These are phyloP conservation scores for Drosophila sulfurigaster DNA, from an alignment of 1,140 invertebrate species.

Conservation along the genomic window DNA sequence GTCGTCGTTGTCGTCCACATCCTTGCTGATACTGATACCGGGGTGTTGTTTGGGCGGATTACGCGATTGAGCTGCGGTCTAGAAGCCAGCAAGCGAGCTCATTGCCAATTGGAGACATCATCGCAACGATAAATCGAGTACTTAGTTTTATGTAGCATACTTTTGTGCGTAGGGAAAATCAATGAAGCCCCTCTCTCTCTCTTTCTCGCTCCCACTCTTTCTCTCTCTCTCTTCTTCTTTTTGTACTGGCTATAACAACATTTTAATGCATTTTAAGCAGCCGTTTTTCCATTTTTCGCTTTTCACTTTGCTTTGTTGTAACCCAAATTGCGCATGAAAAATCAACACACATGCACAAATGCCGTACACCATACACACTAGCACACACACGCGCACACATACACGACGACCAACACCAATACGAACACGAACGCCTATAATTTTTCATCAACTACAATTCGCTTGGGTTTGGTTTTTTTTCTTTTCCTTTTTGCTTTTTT, in stretches of 20 bases:
- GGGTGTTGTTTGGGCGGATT: constrained; percentile 26
- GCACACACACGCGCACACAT: constrained; percentile 37
- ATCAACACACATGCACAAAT: constrained; percentile 61
- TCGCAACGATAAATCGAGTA: constrained; percentile 14
- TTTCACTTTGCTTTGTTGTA: constrained; percentile 69
- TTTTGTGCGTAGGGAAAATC: constrained; percentile 77
- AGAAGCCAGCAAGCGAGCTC: constrained; percentile 18
- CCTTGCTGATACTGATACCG: constrained; percentile 27
- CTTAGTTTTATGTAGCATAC: constrained; percentile 61
- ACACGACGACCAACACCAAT: constrained; percentile 35
- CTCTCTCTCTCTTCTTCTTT: too few relatives aligned
- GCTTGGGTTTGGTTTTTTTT: constrained; percentile 27
- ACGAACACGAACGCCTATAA: constrained; percentile 35
- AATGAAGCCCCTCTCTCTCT: constrained; percentile 58
- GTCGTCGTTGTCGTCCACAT: constrained; percentile 26
- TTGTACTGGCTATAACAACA: constrained; percentile 33
- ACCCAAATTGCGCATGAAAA: constrained; percentile 82
- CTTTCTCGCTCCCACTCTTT: too few relatives aligned
- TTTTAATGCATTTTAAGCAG: constrained; percentile 78
- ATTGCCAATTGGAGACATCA: constrained; percentile 22
- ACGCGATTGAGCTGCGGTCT: constrained; percentile 22
- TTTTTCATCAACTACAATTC: constrained; percentile 54
- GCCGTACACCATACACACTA: constrained; percentile 28
- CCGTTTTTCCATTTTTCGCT: constrained; percentile 54
- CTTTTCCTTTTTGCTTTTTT: background rate